Evolutionary conservation across 2,888 invertebrate species (phyloP), one percentile per base, ranked within the genome.

Genomic region (Orchesellides sinensis): DNA sequence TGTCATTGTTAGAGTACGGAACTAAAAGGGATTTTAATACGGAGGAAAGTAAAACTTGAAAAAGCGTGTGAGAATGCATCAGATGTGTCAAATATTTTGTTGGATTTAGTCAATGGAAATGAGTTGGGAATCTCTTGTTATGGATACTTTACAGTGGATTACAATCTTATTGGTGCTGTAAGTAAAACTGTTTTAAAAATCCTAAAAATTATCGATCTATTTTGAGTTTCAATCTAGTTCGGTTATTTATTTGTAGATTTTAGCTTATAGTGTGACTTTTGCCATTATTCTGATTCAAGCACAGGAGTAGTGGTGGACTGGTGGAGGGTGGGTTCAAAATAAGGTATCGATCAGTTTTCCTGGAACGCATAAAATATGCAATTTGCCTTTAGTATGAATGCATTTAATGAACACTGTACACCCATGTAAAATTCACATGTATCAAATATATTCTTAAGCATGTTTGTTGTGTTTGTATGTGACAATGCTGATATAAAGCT

Each of bases 121-220:
- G 65, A 54, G 29, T 25, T 75, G 17, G 66, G 65, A 8, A 65
- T 74, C 25, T 74, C 74, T 2, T 74, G 74, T 14, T 27, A 5
- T 21, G 74, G 54, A 2, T 59, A 32, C n/a, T 59, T 59, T n/a
- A 59, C 59, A n/a, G 12, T 59, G 27, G 29, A 59, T 17, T 59
- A 59, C 17, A n/a, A n/a, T 0, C 5, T 59, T 17, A 29, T 59
- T 59, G 32, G 29, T 29, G 17, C 12, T 27, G 29, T 59, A 59
- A 2, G 32, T 12, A 32, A 32, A 32, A n/a, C n/a, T n/a, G n/a
- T n/a, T n/a, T n/a, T n/a, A n/a, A n/a, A n/a, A n/a, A n/a, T n/a
- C n/a, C 10, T n/a, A 5, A 14, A 40, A n/a, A n/a, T n/a, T 40
- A 8, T 5, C 40, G 10, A 14, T 40, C 2, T 2, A 40, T n/a